phyloP scores from a whole-genome alignment of 92 coral and sea anemone genomes.

The Chrysogorgia sp. region DNA sequence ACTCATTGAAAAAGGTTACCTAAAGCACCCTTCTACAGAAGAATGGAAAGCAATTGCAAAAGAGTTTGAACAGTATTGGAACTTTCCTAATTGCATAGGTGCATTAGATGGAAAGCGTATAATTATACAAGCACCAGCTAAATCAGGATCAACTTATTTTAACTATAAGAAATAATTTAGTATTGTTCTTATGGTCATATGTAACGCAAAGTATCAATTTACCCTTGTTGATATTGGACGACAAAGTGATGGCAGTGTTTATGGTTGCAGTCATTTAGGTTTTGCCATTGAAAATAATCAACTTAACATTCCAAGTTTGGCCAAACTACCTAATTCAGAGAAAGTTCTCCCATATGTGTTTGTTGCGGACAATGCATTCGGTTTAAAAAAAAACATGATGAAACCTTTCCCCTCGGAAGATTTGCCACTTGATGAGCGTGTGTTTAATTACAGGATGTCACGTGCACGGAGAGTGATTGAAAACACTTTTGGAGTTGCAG shows the following conservation, averaged over 20 bases:
- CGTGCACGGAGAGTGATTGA: conserved; percentile 43
- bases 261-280: conserved; percentile 34
- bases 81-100: conserved; percentile 9
- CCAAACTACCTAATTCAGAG: conserved; percentile 37
- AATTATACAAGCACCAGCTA: neutral
- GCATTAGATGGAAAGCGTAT: too few relatives aligned
- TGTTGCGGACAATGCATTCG: conserved; percentile 46
- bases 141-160: neutral
- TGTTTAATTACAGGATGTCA: conserved; percentile 42
- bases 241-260: conserved; percentile 33
- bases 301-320: conserved; percentile 25
- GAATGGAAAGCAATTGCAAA: conserved; percentile 7
- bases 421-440: conserved; percentile 35
- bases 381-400: conserved; percentile 27
- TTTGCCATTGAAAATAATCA: conserved; percentile 40
- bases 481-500: conserved; percentile 49
- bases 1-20: neutral
- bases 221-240: conserved; percentile 18
- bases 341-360: conserved; percentile 35
- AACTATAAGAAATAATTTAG: conserved; percentile 9
- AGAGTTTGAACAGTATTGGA: neutral
- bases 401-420: conserved; percentile 37
- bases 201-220: conserved; percentile 15
- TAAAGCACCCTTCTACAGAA: neutral
- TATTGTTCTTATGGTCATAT: conserved; percentile 20